Base-by-base conservation (phyloP, 2,797 vertebrate genomes). In the Myripristis jacobus region DNA sequence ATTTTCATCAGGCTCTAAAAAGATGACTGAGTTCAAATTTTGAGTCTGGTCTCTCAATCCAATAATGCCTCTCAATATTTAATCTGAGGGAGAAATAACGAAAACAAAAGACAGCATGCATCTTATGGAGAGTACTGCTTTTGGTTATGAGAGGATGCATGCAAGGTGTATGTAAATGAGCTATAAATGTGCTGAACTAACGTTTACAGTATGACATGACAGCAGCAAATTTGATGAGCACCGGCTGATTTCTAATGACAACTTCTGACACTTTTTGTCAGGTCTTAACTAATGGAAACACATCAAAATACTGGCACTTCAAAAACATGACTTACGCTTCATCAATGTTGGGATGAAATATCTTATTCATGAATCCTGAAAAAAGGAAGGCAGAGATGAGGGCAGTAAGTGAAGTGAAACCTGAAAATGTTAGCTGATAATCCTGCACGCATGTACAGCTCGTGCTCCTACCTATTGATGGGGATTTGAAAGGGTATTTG, bases 401-500 rank as follows among this genome's bases (percentile, higher is more conserved):
- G n/a, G n/a, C n/a, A n/a, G n/a, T n/a, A n/a, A 41, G 15, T 15
- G 15, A 41, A 41, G 38, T 41, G 16, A n/a, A n/a, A n/a, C n/a
- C n/a, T n/a, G n/a, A n/a, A n/a, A n/a, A n/a, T n/a, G n/a, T n/a
- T n/a, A n/a, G n/a, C n/a, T n/a, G n/a, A n/a, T n/a, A n/a, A n/a
- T n/a, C n/a, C n/a, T n/a, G n/a, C n/a, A n/a, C n/a, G n/a, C n/a
- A n/a, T n/a, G n/a, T n/a, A n/a, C n/a, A n/a, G n/a, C n/a, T n/a
- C n/a, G n/a, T n/a, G n/a, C n/a, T n/a, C n/a, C n/a, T 95, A 98
- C 97, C 97, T 97, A 99, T 98, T 87, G 97, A 98, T 2, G 97
- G 97, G 75, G 97, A 98, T 92, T 98, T 99, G 94, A 98, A 99
- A 79, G 98, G 97, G 78, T 99, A 98, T 95, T 98, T 99, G 88